These are phyloP conservation scores for Diadema setosum DNA, from an alignment of 35 echinoderm and acorn worm species.

Conservation along the genomic window DNA sequence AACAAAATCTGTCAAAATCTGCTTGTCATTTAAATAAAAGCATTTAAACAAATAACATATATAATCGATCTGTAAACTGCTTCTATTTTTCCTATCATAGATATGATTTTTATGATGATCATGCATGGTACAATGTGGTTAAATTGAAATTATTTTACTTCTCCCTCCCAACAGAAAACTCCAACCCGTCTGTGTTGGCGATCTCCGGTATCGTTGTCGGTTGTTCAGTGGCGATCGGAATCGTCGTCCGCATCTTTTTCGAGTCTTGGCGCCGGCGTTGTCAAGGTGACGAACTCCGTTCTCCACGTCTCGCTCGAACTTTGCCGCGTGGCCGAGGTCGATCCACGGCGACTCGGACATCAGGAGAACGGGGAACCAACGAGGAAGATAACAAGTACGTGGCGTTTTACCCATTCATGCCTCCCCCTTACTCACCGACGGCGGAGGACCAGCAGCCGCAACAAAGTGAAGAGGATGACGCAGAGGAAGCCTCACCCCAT, in stretches of 20 bases:
- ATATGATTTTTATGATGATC: too few species aligned
- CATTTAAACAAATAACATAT: too few species aligned
- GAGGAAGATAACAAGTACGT: background rate
- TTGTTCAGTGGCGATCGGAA: background rate
- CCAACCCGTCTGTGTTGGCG: background rate
- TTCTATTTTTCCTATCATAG: too few species aligned
- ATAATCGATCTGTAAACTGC: too few species aligned
- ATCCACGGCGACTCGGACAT: background rate
- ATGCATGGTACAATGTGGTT: too few species aligned
- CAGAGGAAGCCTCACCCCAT: too few species aligned
- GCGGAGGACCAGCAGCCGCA: background rate
- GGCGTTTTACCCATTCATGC: background rate
- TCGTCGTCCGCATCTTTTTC: background rate
- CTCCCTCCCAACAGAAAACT: background rate
- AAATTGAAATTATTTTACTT: background rate
- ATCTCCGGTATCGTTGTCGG: background rate
- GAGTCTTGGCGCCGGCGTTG: background rate
- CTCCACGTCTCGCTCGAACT: background rate
- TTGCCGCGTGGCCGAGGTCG: background rate
- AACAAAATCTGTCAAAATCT: too few species aligned
- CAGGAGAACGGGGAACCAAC: background rate
- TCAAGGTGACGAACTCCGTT: background rate
- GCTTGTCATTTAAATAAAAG: too few species aligned
- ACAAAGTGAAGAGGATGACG: too few species aligned
- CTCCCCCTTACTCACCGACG: background rate